These are phyloP conservation scores for Pogonus chalceus DNA, from an alignment of 1,140 invertebrate genomes.

Conservation along the genomic window DNA sequence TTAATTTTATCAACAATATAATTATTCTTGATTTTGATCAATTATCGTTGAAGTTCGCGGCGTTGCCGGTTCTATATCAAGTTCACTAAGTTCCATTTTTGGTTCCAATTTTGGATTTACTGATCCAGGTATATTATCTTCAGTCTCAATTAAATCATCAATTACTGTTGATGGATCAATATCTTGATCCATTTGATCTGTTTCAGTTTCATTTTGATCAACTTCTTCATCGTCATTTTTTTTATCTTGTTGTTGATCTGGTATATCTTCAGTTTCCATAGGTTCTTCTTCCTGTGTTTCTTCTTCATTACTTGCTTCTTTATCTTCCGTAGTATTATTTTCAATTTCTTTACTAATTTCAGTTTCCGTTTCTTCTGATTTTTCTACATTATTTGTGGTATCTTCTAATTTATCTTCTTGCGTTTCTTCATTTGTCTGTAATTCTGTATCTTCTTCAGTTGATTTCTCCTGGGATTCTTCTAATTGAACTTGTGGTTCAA, in stretches of 20 bases:
- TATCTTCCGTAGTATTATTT: not conserved
- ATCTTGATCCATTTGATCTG: constrained; percentile 7
- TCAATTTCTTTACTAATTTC: constrained; percentile 3
- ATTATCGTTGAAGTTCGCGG: no score
- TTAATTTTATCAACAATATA: no score
- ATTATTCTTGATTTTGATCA: no score
- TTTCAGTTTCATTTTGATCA: not conserved
- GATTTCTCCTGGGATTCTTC: not conserved
- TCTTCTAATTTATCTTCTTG: not conserved
- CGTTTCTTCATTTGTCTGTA: constrained; percentile 7
- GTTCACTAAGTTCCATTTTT: no score
- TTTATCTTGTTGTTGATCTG: no score
- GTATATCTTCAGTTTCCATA: not conserved
- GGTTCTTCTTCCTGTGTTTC: no score
- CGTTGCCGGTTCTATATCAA: no score
- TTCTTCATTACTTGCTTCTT: no score
- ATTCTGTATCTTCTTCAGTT: constrained; percentile 8
- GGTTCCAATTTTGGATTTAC: no score
- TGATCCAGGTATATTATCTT: no score
- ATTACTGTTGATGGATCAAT: not conserved
- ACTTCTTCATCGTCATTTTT: constrained; percentile 8
- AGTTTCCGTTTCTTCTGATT: not conserved
- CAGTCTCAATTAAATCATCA: not conserved
- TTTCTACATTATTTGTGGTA: not conserved
- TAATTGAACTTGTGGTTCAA: constrained; percentile 5